A percentile compares a stretch with the other conserved stretches of the same genome.
phyloP scores from a whole-genome alignment of 2,113 vertebrate species.

The Synodontis membranacea region DNA sequence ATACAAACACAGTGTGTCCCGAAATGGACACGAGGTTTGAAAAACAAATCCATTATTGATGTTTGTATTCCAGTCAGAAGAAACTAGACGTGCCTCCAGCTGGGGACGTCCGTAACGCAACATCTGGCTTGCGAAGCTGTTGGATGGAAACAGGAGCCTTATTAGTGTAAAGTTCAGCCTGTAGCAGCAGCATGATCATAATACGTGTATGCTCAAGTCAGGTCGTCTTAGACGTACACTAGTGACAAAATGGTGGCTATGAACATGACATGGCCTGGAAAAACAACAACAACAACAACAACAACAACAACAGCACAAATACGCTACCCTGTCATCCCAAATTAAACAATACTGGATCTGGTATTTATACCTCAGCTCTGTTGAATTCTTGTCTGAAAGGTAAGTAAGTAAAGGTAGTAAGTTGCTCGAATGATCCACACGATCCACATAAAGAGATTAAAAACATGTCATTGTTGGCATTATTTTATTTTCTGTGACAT shows the following conservation, averaged over 20 bases:
- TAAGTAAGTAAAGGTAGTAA: too few relatives aligned
- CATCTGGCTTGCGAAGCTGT: not conserved
- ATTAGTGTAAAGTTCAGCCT: not conserved
- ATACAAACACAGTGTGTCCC: not conserved
- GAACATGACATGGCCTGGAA: not conserved
- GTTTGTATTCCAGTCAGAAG: not conserved
- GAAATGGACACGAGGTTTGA: not conserved
- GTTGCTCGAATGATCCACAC: too few relatives aligned
- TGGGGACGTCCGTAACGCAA: not conserved
- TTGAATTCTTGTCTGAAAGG: too few relatives aligned
- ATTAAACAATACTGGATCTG: not conserved
- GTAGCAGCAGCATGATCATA: not conserved
- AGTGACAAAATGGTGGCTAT: not conserved
- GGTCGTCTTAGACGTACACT: not conserved
- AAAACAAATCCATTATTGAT: not conserved
- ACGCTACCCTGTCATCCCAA: not conserved
- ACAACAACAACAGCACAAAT: not conserved
- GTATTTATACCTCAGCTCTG: too few relatives aligned
- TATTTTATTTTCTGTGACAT: too few relatives aligned
- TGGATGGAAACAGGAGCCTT: not conserved
- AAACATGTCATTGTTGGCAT: too few relatives aligned
- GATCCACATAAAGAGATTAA: too few relatives aligned
- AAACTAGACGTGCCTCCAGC: not conserved
- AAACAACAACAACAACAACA: not conserved
- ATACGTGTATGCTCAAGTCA: not conserved